Base-by-base conservation (phyloP, 2,113 vertebrate genomes). In the Bettongia penicillata region DNA sequence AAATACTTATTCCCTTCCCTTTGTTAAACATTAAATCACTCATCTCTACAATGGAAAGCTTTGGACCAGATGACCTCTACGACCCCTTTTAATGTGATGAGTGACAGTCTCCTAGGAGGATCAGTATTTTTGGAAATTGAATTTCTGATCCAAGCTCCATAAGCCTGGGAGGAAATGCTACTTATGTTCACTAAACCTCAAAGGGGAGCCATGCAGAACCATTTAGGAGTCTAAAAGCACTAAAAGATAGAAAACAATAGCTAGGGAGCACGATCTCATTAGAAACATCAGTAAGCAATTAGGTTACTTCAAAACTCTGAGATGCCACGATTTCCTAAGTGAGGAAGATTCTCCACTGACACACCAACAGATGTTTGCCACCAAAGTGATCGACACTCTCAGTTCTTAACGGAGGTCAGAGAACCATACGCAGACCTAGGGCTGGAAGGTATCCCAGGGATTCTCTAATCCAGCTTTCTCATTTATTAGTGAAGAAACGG, bases 211-310 rank as follows among this genome's bases (percentile, higher is more conserved):
- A 22, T 43, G 12, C 51, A 49, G 19, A 61, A 16, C 48, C 25
- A 31, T 3, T 52, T 48, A 97, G 89, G 61, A 50, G 77, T 47
- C 52, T 28, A 8, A 92, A 48, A 77, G 68, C 37, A 77, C 37
- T 84, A 84, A 31, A 91, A 90, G 43, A 0, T 37, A 53, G 48
- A 92, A 91, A 93, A 68, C n/a, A 94, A 50, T 53, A 10, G 43
- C 11, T 26, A 50, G 68, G 43, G 91, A 1, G 43, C 14, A 91
- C 68, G 25, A 2, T 68, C n/a, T 84, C 31, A 61, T 49, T 1
- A 49, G 55, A 93, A 94, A 53, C n/a, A 12, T 22, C 3, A 92
- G 50, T 84, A 84, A 95, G 93, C 51, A 95, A 89, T 8, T 57
- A 43, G 90, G 14, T 57, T 94, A 91, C 68, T 84, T 43, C n/a